Percentiles rank a stretch among this genome's conserved stretches.
phyloP scores from a whole-genome alignment of 2,113 vertebrate genomes.

The Rhea pennata region DNA sequence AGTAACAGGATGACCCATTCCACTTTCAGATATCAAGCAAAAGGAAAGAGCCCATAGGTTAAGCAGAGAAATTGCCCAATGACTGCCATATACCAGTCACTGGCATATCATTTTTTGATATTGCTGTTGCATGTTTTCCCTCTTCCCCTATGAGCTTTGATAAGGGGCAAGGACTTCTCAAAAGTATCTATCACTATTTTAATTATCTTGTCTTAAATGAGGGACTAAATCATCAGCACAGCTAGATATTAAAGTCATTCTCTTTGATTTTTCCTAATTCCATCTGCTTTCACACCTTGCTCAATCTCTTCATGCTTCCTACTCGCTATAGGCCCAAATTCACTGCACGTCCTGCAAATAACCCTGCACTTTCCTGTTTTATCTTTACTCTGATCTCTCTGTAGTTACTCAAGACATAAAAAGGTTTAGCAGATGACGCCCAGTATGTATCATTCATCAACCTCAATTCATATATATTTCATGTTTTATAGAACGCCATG shows the following conservation, averaged over 20 bases:
- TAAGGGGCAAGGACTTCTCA: neutral
- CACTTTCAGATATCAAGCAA: neutral
- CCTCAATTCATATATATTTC: neutral
- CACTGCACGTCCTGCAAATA: neutral
- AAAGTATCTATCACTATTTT: neutral
- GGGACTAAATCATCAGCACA: neutral
- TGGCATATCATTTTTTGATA: neutral
- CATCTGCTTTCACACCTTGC: neutral
- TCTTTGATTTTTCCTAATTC: neutral
- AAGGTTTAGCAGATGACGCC: neutral
- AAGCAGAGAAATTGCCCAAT: neutral
- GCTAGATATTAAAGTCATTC: neutral
- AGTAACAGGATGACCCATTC: neutral
- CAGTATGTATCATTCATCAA: neutral
- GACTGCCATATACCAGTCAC: neutral
- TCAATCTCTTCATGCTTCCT: neutral
- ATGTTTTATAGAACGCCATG: neutral
- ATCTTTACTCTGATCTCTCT: neutral
- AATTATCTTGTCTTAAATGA: neutral
- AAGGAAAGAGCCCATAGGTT: neutral
- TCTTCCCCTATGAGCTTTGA: neutral
- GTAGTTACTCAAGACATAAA: neutral
- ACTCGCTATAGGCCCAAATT: neutral
- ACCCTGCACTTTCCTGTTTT: neutral
- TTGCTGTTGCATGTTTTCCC: neutral